Evolutionary conservation across 1,140 invertebrate species (phyloP).

Genomic region (Megalopta genalis): DNA sequence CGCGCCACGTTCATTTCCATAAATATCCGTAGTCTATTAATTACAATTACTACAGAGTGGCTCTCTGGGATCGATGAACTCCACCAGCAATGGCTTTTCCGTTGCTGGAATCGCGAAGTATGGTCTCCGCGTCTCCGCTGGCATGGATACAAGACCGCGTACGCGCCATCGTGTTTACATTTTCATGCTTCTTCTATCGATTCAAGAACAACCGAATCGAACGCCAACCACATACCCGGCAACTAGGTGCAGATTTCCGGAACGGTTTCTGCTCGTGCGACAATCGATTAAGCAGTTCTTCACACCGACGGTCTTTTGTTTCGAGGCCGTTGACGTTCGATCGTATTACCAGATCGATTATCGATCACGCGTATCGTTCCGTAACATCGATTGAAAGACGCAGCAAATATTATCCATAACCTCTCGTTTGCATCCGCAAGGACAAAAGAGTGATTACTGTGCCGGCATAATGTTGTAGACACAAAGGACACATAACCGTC

Average conservation of each 20-base stretch:
- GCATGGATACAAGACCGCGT: too few species aligned
- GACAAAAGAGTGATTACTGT: not conserved
- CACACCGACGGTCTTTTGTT: constrained; percentile 14
- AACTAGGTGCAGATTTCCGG: not conserved
- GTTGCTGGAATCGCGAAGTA: constrained; percentile 8
- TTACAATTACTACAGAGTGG: not conserved
- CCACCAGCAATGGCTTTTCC: not conserved
- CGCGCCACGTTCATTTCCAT: too few species aligned
- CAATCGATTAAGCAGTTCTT: constrained; percentile 19
- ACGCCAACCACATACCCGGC: not conserved
- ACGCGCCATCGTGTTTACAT: too few species aligned
- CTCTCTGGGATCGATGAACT: constrained; percentile 34
- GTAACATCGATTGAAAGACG: constrained; percentile 9
- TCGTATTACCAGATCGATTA: constrained; percentile 36
- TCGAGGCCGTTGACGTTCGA: constrained; percentile 16
- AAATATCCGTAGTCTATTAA: too few species aligned
- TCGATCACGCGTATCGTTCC: constrained; percentile 18
- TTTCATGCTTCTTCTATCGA: not conserved
- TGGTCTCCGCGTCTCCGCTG: too few species aligned
- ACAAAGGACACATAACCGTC: not conserved
- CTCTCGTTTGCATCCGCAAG: not conserved
- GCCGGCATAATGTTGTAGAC: not conserved
- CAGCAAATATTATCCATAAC: not conserved
- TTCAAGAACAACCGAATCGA: not conserved
- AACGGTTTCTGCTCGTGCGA: not conserved